Percentiles rank a stretch among this genome's conserved stretches.
phyloP scores from a whole-genome alignment of 2,888 invertebrate genomes.

The Xestia ashworthii region DNA sequence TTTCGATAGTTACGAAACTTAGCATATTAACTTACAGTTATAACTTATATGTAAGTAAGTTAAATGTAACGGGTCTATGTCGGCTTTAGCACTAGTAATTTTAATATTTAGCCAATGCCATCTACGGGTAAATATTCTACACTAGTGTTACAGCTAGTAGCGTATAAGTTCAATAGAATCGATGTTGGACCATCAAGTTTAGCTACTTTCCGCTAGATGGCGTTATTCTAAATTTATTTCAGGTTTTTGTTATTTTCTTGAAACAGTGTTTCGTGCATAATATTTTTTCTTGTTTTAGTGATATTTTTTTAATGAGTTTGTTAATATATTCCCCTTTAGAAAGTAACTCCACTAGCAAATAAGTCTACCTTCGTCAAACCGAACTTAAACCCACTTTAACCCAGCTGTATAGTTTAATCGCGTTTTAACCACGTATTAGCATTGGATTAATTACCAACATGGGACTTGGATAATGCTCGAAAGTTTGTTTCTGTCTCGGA shows the following conservation, averaged over 20 bases:
- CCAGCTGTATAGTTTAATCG: slow-evolving; percentile 35
- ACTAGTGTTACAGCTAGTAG: slow-evolving; percentile 24
- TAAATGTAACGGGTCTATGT: neutral
- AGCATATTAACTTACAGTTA: too few species aligned
- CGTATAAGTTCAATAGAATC: slow-evolving; percentile 17
- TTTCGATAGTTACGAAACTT: too few species aligned
- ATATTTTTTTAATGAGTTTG: neutral
- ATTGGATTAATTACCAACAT: slow-evolving; percentile 55
- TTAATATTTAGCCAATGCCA: slow-evolving; percentile 28
- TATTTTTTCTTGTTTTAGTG: neutral
- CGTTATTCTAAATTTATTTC: slow-evolving; percentile 22
- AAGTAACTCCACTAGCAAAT: neutral
- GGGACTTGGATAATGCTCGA: slow-evolving; percentile 50
- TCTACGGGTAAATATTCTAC: slow-evolving; percentile 22
- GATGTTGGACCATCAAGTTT: slow-evolving; percentile 24
- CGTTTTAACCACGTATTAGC: slow-evolving; percentile 50
- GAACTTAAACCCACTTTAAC: slow-evolving; percentile 23
- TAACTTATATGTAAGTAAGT: too few species aligned
- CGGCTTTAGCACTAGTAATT: neutral
- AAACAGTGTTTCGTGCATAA: neutral
- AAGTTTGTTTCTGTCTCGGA: slow-evolving; percentile 55
- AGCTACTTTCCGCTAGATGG: slow-evolving; percentile 53
- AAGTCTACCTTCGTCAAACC: slow-evolving; percentile 12
- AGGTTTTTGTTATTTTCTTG: neutral
- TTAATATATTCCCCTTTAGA: neutral